Evolutionary conservation across 1,140 invertebrate genomes (phyloP).

Genomic region (Diorhabda carinulata): DNA sequence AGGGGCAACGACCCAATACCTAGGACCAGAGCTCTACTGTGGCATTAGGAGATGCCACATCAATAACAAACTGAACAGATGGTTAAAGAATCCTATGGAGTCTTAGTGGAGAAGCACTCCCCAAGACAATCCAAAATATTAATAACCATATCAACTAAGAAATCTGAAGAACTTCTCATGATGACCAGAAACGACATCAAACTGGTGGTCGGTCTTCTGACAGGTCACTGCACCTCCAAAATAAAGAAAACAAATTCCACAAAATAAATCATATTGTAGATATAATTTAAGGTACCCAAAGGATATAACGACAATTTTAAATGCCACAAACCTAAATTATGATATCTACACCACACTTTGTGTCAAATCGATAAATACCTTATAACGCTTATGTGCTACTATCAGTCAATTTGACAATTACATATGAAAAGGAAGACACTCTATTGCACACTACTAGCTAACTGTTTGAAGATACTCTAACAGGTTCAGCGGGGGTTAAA

Average conservation of each 20-base stretch:
- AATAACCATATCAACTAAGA: background rate
- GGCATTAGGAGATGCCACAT: too few species aligned
- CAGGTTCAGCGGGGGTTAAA: conserved; percentile 45
- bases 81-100: too few species aligned
- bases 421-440: conserved; percentile 39
- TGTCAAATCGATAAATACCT: conserved; percentile 11
- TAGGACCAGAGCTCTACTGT: too few species aligned
- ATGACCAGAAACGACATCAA: background rate
- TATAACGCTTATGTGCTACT: conserved; percentile 27
- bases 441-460: conserved; percentile 42
- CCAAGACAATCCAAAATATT: too few species aligned
- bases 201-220: background rate
- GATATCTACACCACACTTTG: conserved; percentile 15
- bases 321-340: background rate
- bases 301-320: background rate
- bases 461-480: conserved; percentile 43
- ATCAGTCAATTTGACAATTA: conserved; percentile 35
- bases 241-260: background rate
- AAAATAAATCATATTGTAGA: background rate
- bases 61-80: too few species aligned
- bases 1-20: too few species aligned
- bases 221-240: background rate
- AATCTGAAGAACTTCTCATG: background rate
- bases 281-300: background rate
- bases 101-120: too few species aligned